A percentile compares a stretch with the other conserved stretches of the same genome.
These are phyloP conservation scores for Nerophis lumbriciformis DNA, from an alignment of 2,113 vertebrate species.

Conservation along the genomic window DNA sequence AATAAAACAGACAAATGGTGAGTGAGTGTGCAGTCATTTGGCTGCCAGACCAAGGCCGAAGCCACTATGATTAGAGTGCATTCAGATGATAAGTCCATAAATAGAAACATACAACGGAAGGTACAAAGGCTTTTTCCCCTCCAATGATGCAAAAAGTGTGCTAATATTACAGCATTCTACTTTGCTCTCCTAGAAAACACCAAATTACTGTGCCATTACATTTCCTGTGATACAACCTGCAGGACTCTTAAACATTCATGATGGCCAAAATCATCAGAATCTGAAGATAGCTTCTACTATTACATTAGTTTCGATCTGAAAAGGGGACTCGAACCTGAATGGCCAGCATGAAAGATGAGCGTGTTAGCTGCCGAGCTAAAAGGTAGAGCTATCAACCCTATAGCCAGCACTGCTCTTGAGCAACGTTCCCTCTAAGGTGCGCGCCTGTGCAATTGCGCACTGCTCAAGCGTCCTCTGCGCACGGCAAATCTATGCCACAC, in stretches of 20 bases:
- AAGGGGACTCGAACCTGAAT: too few relatives aligned
- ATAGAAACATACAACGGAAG: conserved; percentile 51
- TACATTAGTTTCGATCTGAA: background rate
- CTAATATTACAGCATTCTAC: conserved; percentile 14
- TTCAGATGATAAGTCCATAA: conserved; percentile 65
- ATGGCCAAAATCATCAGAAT: background rate
- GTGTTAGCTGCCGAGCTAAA: too few relatives aligned
- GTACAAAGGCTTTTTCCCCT: conserved; percentile 50
- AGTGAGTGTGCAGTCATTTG: conserved; percentile 35
- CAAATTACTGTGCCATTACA: background rate
- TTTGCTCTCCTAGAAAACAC: conserved; percentile 5
- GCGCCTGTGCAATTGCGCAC: too few relatives aligned
- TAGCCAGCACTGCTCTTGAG: too few relatives aligned
- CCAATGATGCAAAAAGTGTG: conserved; percentile 30
- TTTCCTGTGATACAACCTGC: background rate
- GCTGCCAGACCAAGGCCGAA: conserved; percentile 45
- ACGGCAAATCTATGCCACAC: too few relatives aligned
- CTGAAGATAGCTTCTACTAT: background rate
- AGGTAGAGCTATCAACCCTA: too few relatives aligned
- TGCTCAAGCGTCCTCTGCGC: too few relatives aligned
- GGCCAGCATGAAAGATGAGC: too few relatives aligned
- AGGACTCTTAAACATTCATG: background rate
- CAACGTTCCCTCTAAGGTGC: too few relatives aligned
- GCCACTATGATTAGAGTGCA: conserved; percentile 54
- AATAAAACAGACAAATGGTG: conserved; percentile 18